Evolutionary conservation across 2,888 invertebrate genomes (phyloP), one percentile per base, ranked within the genome.

Genomic region (Candidula unifasciata): DNA sequence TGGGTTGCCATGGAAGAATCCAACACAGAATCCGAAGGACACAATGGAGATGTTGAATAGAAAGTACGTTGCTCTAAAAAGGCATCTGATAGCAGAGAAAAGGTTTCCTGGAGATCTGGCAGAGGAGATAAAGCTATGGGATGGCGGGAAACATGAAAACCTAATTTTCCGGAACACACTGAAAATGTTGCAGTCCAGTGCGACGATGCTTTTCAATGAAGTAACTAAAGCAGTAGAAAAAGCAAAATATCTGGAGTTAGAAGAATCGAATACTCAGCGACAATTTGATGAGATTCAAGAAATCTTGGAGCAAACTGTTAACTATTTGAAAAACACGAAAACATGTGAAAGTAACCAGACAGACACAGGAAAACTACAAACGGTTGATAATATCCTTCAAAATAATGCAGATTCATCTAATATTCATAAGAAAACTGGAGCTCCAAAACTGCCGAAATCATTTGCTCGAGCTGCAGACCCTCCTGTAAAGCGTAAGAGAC

Each of bases 21-120:
- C 86, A 54, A 86, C 86, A 6, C 71, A 82, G 30, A 86, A 86
- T 54, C 86, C 86, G n/a, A 86, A 86, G 69, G 86, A 86, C 82
- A 85, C 82, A 2, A 84, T 82, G 68, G 82, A 82, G 69, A 71
- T 76, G 76, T 82, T 86, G 84, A 71, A 80, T 24, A 68, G 16
- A 30, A 86, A 86, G 52, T 85, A 76, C 64, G 33, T 79, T 64
- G 84, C 76, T 71, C 77, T 86, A 21, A 71, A 82, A 27, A 64
- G 73, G 30, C 82, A 85, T 76, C 66, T 86, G 73, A 80, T 71
- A 54, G 35, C 76, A 21, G 76, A 80, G 16, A 71, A 71, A 27
- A 71, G 76, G 37, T 66, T 86, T 60, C 86, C 86, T 33, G 3
- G n/a, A n/a, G 86, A 85, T 57, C 33, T 86, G 37, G 71, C 64